Base-by-base conservation (phyloP, 2,888 invertebrate genomes). In the Ormyrus thymus region DNA sequence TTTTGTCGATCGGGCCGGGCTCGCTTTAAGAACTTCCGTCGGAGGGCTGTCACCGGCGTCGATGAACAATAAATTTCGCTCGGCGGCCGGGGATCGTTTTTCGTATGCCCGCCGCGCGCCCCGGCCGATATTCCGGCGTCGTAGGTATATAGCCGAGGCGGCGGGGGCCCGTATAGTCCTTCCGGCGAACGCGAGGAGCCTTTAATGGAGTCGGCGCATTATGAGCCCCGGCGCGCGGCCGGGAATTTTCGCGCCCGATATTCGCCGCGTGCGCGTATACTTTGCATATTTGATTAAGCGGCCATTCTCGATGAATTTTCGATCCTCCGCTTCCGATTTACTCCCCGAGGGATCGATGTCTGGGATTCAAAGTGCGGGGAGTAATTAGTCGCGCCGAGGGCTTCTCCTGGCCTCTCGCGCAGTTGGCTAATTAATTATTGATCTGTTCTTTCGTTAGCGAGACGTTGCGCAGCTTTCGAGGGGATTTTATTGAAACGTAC, bases 61-160 rank as follows among this genome's bases (percentile, higher is more conserved):
- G 76, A 70, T 62, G 76, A 76, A 58, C 56, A 70, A 70, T 76
- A 76, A 76, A 76, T 76, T 76, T 70, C 15, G 59, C 64, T 6
- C 62, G 43, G 13, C 29, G 29, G 29, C 29, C 29, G 11, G 7
- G 75, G 62, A 72, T 76, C 69, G 69, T 62, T 62, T 76, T 76
- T 69, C 74, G 70, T 70, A 70, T 76, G 76, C 76, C 29, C 55
- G 13, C 6, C 46, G 65, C 62, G 72, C 46, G 9, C 72, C 53
- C 29, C 13, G 29, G 29, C 29, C 66, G 50, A 46, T 69, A 58
- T 65, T 68, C 68, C 45, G 7, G 43, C 46, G 46, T 8, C 64
- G 55, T 29, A 29, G 29, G 29, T 29, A 50, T 72, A 66, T 72
- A 77, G 66, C 72, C 46, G 51, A 70, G 69, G 65, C 76, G 62